Percentiles rank a stretch among this genome's conserved stretches.
These are phyloP conservation scores for Sebastes itinus DNA, from an alignment of 2,797 vertebrate species.

Conservation along the genomic window DNA sequence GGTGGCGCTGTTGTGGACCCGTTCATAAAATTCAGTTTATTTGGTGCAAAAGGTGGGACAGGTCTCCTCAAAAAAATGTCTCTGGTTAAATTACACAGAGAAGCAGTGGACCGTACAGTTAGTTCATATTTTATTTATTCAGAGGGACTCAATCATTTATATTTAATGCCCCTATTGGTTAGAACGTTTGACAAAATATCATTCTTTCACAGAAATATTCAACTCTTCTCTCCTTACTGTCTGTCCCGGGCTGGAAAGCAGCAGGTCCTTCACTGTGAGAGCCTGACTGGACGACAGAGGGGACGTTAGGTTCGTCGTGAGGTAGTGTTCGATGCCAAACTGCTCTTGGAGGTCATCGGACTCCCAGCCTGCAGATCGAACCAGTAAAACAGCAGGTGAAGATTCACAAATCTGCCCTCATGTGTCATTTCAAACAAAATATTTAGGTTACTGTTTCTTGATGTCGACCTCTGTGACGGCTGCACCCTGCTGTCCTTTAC, in stretches of 20 bases:
- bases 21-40: not conserved
- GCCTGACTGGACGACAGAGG: conserved; percentile 54
- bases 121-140: not conserved
- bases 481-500: conserved; percentile 1
- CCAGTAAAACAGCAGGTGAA: not conserved
- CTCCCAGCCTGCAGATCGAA: conserved; percentile 60
- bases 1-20: not conserved
- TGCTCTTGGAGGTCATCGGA: conserved; percentile 44
- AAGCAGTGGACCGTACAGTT: not conserved
- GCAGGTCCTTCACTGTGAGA: conserved; percentile 91
- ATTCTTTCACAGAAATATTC: not conserved
- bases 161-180: not conserved
- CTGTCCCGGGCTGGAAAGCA: conserved; percentile 81
- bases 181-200: not conserved
- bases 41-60: not conserved
- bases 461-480: not conserved
- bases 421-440: not conserved
- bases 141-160: not conserved
- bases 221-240: conserved; percentile 47
- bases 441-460: not conserved
- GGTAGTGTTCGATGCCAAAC: conserved; percentile 58
- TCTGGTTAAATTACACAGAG: not conserved
- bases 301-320: conserved; percentile 35
- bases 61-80: not conserved
- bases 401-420: conserved; percentile 3